These are phyloP conservation scores for Corythaixoides concolor DNA, from an alignment of 2,113 vertebrate genomes.

Conservation along the genomic window DNA sequence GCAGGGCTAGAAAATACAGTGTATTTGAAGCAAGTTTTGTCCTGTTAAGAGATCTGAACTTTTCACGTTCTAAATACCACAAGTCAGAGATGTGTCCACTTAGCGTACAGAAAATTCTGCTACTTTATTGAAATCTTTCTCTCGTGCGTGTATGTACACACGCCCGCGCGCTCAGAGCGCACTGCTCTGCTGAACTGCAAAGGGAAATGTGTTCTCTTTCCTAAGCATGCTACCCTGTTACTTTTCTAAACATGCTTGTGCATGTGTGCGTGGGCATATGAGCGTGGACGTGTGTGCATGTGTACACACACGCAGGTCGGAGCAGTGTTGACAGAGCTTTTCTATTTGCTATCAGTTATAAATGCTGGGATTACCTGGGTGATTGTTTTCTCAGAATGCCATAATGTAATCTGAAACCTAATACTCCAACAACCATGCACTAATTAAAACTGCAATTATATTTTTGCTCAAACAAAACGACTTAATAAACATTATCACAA, in stretches of 20 bases:
- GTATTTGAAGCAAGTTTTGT: not conserved
- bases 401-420: conserved; percentile 78
- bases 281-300: rapidly evolving
- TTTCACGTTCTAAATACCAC: not conserved
- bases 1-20: not conserved
- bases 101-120: not conserved
- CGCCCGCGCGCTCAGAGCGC: rapidly evolving
- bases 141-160: rapidly evolving
- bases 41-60: not conserved
- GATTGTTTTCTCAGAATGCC: conserved; percentile 68
- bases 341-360: conserved; percentile 41
- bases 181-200: not conserved
- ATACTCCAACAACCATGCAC: conserved; percentile 75
- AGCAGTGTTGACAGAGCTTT: conserved; percentile 3
- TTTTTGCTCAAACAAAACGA: conserved; percentile 82
- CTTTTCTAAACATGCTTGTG: rapidly evolving
- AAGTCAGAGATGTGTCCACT: not conserved
- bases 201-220: not conserved
- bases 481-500: conserved; percentile 84
- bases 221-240: not conserved
- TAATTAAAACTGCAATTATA: conserved; percentile 85
- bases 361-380: conserved; percentile 73
- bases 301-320: not conserved
- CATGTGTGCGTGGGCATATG: rapidly evolving
- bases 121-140: not conserved